These are phyloP conservation scores for Scrobipalpa costella DNA, from an alignment of 2,888 invertebrate species.

Conservation along the genomic window DNA sequence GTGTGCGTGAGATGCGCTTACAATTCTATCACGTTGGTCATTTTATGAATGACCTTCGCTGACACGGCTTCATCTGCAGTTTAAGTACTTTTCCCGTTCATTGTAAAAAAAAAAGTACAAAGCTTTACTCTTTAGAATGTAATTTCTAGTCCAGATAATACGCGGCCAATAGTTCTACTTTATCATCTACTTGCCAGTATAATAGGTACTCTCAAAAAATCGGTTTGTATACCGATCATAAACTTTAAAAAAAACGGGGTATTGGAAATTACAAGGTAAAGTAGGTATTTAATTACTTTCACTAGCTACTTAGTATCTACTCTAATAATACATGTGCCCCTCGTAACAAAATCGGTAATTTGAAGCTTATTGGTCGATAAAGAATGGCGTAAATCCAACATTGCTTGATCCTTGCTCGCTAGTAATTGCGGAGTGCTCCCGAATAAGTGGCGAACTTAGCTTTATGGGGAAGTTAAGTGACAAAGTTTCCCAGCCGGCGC, in stretches of 20 bases:
- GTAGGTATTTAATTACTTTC: too few species aligned
- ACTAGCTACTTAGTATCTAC: too few species aligned
- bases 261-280: too few species aligned
- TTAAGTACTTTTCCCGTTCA: neutral
- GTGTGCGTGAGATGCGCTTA: slow-evolving; percentile 34
- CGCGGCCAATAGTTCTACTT: too few species aligned
- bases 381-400: slow-evolving; percentile 46
- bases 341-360: slow-evolving; percentile 33
- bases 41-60: slow-evolving; percentile 25
- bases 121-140: too few species aligned
- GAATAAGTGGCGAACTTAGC: slow-evolving; percentile 57
- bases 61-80: neutral
- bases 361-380: slow-evolving; percentile 44
- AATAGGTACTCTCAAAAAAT: too few species aligned
- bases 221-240: too few species aligned
- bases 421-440: slow-evolving; percentile 53
- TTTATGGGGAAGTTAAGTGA: slow-evolving; percentile 60
- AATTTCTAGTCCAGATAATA: too few species aligned
- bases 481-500: slow-evolving; percentile 55
- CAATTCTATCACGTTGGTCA: too few species aligned
- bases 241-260: too few species aligned
- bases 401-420: slow-evolving; percentile 39
- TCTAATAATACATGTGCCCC: too few species aligned
- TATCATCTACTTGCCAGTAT: too few species aligned
- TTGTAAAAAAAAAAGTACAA: neutral